These are phyloP conservation scores for Eonycteris spelaea DNA, from an alignment of 2,113 vertebrate species.

Conservation along the genomic window DNA sequence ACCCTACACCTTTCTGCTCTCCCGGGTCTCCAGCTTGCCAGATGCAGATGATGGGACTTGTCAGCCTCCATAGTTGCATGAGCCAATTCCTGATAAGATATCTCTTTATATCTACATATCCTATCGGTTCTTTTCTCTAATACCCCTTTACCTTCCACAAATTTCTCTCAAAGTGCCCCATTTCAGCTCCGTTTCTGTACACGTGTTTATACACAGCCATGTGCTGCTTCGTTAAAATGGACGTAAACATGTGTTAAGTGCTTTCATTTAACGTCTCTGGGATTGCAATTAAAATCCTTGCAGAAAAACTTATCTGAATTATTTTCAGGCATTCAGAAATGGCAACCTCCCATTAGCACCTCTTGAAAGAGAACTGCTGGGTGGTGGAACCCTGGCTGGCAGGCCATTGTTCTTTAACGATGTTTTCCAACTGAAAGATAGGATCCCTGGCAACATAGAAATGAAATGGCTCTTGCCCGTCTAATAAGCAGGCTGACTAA, in stretches of 20 bases:
- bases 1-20: neutral
- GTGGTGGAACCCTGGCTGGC: neutral
- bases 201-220: neutral
- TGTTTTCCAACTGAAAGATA: constrained; percentile 30
- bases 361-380: rapidly evolving
- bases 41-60: neutral
- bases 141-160: neutral
- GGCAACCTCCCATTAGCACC: neutral
- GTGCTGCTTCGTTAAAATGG: neutral
- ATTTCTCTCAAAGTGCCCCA: neutral
- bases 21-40: neutral
- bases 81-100: neutral
- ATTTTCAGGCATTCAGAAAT: neutral
- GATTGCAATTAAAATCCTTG: neutral
- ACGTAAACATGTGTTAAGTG: neutral
- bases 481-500: constrained; percentile 42
- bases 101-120: neutral
- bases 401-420: neutral
- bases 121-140: neutral
- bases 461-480: constrained; percentile 17
- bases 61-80: neutral
- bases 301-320: neutral
- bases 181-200: neutral
- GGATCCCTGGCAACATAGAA: constrained; percentile 29
- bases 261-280: neutral